These are phyloP conservation scores for Scaptomyza montana DNA, from an alignment of 1,140 invertebrate species.

Conservation along the genomic window DNA sequence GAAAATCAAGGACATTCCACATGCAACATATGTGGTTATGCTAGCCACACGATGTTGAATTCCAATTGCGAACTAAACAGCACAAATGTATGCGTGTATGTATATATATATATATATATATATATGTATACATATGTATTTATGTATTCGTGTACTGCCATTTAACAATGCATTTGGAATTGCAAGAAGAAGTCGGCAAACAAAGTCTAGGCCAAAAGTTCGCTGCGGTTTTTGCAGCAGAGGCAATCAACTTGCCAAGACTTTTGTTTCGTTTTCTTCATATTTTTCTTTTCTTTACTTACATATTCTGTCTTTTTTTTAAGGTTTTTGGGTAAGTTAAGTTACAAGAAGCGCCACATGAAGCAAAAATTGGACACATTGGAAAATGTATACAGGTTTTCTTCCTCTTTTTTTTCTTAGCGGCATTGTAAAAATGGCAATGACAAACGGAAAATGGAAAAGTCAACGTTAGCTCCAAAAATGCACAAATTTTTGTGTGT, in stretches of 20 bases:
- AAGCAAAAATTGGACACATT: slow-evolving; percentile 23
- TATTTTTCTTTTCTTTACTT: background rate
- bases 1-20: background rate
- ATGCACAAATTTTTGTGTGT: slow-evolving; percentile 7
- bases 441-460: slow-evolving; percentile 12
- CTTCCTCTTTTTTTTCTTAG: background rate
- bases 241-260: slow-evolving; percentile 25
- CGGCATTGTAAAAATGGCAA: background rate
- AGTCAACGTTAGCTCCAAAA: slow-evolving; percentile 1
- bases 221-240: slow-evolving; percentile 5
- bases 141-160: background rate
- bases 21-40: background rate
- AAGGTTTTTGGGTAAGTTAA: slow-evolving; percentile 4
- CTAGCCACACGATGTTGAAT: background rate
- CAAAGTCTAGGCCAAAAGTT: slow-evolving; percentile 48
- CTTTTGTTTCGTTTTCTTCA: slow-evolving; percentile 2
- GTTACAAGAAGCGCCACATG: slow-evolving; percentile 24
- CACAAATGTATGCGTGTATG: too few species aligned
- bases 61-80: background rate
- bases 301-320: too few species aligned
- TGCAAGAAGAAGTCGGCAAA: slow-evolving; percentile 8
- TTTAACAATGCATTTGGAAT: slow-evolving; percentile 30
- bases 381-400: slow-evolving; percentile 16
- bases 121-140: background rate
- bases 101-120: too few species aligned